These are phyloP conservation scores for Gymnoscopelus microlampas DNA, from an alignment of 2,797 vertebrate species.

Conservation along the genomic window DNA sequence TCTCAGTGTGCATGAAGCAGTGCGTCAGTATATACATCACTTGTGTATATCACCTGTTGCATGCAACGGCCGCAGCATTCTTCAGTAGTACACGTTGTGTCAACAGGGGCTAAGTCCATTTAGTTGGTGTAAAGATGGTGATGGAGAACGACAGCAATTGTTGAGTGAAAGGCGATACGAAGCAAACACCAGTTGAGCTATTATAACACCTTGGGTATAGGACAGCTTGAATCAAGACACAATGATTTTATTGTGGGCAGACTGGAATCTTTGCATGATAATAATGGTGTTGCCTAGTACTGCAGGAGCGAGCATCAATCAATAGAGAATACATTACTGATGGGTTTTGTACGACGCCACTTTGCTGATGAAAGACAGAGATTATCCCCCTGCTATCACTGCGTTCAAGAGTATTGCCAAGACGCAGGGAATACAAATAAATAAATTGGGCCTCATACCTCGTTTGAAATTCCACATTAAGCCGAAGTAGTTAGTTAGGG, in stretches of 20 bases:
- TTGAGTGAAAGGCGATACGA: slow-evolving; percentile 65
- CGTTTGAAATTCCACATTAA: slow-evolving; percentile 84
- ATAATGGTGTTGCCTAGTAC: slow-evolving; percentile 82
- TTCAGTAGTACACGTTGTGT: slow-evolving; percentile 14
- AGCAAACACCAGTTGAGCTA: slow-evolving; percentile 65
- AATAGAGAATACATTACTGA: slow-evolving; percentile 81
- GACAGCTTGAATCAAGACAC: slow-evolving; percentile 77
- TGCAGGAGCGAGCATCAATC: slow-evolving; percentile 80
- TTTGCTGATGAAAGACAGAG: slow-evolving; percentile 84
- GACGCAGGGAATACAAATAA: slow-evolving; percentile 82
- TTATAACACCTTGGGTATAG: slow-evolving; percentile 64
- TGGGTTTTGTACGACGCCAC: slow-evolving; percentile 79
- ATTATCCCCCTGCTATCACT: slow-evolving; percentile 77
- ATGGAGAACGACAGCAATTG: slow-evolving; percentile 58
- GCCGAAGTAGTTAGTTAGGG: slow-evolving; percentile 81
- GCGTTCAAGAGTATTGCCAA: slow-evolving; percentile 78
- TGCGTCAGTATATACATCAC: too few species aligned
- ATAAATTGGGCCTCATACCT: slow-evolving; percentile 80
- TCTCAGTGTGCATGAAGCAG: too few species aligned
- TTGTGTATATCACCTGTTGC: slow-evolving; percentile 53
- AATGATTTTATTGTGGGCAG: slow-evolving; percentile 84
- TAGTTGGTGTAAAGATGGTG: slow-evolving; percentile 52
- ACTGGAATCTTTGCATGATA: slow-evolving; percentile 79
- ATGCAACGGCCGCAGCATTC: not conserved
- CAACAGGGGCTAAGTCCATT: slow-evolving; percentile 31